A percentile compares a stretch with the other conserved stretches of the same genome.
These are phyloP conservation scores for Echinometra lucunter DNA, from an alignment of 53 echinoderm and acorn worm species.

Conservation along the genomic window DNA sequence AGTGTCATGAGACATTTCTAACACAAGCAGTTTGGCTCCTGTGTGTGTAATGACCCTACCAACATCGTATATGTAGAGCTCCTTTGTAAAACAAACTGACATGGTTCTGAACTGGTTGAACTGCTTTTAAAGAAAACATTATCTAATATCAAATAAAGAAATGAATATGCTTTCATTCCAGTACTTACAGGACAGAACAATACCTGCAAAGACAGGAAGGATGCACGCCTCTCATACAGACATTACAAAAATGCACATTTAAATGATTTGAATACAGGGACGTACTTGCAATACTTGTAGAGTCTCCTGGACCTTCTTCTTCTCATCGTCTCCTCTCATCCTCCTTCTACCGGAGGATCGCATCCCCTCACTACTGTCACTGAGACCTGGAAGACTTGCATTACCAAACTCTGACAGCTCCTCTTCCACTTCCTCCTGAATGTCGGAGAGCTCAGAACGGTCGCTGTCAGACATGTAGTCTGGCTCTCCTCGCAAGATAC, in stretches of 20 bases:
- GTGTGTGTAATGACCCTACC: too few relatives aligned
- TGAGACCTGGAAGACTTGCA: conserved; percentile 82
- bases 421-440: conserved; percentile 84
- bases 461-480: conserved; percentile 92
- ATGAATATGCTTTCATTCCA: too few relatives aligned
- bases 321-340: conserved; percentile 84
- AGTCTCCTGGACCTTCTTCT: conserved; percentile 86
- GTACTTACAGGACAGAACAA: too few relatives aligned
- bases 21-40: too few relatives aligned
- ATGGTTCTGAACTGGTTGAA: too few relatives aligned
- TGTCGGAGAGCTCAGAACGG: conserved; percentile 96
- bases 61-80: too few relatives aligned
- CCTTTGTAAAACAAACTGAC: too few relatives aligned
- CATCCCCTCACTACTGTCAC: conserved; percentile 71
- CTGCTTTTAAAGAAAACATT: too few relatives aligned
- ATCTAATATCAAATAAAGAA: too few relatives aligned
- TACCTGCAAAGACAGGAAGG: too few relatives aligned
- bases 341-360: conserved; percentile 39
- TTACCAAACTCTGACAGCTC: conserved; percentile 91
- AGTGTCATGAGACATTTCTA: too few relatives aligned
- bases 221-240: too few relatives aligned
- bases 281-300: conserved; percentile 73
- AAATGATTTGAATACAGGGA: background rate
- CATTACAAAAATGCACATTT: background rate
- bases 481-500: conserved; percentile 5